These are phyloP conservation scores for Spisula subtruncata DNA, from an alignment of 2,888 invertebrate species.

Conservation along the genomic window DNA sequence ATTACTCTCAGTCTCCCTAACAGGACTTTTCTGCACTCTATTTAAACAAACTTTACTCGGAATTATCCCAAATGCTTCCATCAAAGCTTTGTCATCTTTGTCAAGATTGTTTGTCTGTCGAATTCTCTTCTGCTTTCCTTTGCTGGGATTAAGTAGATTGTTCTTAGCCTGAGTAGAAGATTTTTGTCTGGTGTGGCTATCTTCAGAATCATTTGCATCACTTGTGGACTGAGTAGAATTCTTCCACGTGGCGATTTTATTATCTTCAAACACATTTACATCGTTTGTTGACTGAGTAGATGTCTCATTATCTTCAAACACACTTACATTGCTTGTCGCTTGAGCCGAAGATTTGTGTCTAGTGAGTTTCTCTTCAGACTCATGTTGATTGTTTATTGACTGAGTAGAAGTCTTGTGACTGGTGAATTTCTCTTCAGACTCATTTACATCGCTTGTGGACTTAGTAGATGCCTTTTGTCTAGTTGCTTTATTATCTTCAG, in stretches of 20 bases:
- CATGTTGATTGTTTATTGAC: neutral
- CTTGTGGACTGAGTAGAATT: neutral
- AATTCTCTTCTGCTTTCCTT: conserved; percentile 55
- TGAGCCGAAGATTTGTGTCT: neutral
- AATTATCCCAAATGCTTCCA: conserved; percentile 55
- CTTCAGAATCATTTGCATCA: neutral
- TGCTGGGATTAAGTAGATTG: conserved; percentile 53
- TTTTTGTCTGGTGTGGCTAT: neutral
- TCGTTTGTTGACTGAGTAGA: no score
- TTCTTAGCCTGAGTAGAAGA: conserved; percentile 48
- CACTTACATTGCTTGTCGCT: no score
- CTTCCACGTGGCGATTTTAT: neutral
- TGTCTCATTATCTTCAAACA: no score
- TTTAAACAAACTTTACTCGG: conserved; percentile 45
- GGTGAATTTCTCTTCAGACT: neutral
- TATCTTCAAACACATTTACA: neutral
- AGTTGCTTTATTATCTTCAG: neutral
- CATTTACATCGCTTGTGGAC: no score
- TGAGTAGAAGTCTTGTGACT: neutral
- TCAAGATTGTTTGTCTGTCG: neutral
- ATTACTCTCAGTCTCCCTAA: neutral
- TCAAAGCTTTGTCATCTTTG: conserved; percentile 32
- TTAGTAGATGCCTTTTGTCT: neutral
- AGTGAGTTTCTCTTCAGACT: neutral
- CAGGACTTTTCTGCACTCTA: conserved; percentile 17